Conservation (phyloP, 2,113 vertebrate genomes). For the Siniperca knerii region DNA sequence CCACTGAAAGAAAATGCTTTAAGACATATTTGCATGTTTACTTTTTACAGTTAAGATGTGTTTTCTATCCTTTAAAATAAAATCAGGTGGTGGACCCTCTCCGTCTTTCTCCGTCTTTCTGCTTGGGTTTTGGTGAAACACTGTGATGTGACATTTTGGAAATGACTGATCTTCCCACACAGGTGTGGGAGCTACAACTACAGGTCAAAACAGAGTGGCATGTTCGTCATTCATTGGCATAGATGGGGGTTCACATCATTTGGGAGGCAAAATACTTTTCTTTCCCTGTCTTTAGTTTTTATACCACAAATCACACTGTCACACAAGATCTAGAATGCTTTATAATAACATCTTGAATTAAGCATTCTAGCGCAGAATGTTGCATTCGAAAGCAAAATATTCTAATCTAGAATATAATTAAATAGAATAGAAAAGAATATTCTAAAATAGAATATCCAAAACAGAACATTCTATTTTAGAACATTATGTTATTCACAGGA, state of each 20-base stretch:
- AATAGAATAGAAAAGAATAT: background rate
- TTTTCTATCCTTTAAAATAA: background rate
- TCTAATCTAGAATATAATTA: background rate
- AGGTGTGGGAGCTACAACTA: slow-evolving; percentile 1
- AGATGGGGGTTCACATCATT: background rate
- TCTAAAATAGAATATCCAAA: too few species aligned
- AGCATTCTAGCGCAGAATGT: background rate
- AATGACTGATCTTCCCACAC: background rate
- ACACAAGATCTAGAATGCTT: background rate
- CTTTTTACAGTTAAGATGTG: background rate
- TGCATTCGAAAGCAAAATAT: background rate
- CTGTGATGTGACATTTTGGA: slow-evolving; percentile 19
- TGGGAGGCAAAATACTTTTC: background rate
- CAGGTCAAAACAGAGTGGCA: background rate
- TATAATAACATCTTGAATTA: background rate
- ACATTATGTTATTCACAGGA: too few species aligned
- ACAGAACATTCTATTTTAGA: too few species aligned
- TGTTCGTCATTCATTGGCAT: background rate
- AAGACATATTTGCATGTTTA: background rate
- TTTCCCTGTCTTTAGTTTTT: background rate
- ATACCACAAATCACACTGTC: background rate
- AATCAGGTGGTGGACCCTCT: too few species aligned
- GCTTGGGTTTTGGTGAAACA: background rate
- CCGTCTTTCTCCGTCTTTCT: background rate
- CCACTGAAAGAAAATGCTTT: background rate